These are phyloP conservation scores for Cyphomyrus plagiostoma DNA, from an alignment of 2,113 vertebrate genomes.

Conservation along the genomic window DNA sequence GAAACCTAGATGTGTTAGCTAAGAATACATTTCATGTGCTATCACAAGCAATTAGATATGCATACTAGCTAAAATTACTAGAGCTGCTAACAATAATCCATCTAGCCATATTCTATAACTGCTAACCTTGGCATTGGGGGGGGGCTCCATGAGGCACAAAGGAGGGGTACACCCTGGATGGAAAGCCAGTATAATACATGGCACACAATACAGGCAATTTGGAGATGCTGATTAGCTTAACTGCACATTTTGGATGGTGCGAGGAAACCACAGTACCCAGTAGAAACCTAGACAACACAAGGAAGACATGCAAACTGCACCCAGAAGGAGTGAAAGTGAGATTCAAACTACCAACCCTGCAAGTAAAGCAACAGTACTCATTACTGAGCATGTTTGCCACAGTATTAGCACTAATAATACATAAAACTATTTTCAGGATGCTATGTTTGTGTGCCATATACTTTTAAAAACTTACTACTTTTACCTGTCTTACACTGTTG, in stretches of 20 bases:
- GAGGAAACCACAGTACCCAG: not conserved
- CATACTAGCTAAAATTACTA: not conserved
- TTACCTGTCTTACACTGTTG: not conserved
- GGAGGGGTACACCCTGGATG: not conserved
- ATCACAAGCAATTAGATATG: not conserved
- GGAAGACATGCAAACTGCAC: not conserved
- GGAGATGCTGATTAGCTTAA: not conserved
- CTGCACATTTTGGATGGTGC: not conserved
- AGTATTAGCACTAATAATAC: not conserved
- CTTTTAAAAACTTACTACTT: not conserved
- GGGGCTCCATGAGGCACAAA: not conserved
- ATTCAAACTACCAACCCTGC: not conserved
- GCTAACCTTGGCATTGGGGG: not conserved
- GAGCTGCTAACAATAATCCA: not conserved
- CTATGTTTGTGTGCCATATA: not conserved
- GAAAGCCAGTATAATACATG: not conserved
- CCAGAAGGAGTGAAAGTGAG: not conserved
- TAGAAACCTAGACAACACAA: not conserved
- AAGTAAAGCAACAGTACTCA: not conserved
- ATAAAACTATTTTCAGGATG: not conserved
- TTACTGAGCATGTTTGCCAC: not conserved
- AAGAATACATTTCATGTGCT: not conserved
- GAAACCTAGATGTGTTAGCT: not conserved
- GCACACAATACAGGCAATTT: not conserved
- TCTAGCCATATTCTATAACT: not conserved